phyloP scores from a whole-genome alignment of 2,888 invertebrate species.

The Lasioglossum villosulum region DNA sequence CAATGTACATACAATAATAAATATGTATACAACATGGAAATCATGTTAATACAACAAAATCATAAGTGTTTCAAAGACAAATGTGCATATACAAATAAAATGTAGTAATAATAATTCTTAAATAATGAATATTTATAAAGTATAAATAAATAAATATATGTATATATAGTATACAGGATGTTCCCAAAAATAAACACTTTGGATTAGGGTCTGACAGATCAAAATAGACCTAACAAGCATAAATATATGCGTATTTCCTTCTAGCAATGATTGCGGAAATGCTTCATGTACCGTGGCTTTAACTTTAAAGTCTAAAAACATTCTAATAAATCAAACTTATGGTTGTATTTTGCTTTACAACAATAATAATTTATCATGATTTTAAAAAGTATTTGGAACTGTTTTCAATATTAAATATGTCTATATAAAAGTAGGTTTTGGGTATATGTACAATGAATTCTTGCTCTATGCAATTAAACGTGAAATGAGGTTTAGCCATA shows the following conservation, averaged over 20 bases:
- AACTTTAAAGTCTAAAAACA: not conserved
- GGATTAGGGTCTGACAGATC: not conserved
- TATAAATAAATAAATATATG: constrained; percentile 59
- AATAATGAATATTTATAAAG: constrained; percentile 59
- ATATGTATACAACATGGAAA: constrained; percentile 59
- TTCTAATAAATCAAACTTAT: not conserved
- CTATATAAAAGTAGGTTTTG: not conserved
- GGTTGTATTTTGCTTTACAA: not conserved
- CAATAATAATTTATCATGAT: not conserved
- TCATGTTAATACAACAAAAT: constrained; percentile 61
- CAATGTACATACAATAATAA: constrained; percentile 57
- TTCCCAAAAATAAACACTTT: constrained; percentile 2
- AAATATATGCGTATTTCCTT: not conserved
- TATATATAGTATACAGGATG: constrained; percentile 32
- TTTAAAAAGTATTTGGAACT: not conserved
- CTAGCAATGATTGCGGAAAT: not conserved
- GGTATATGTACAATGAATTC: not conserved
- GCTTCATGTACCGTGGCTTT: not conserved
- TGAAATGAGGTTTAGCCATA: not conserved
- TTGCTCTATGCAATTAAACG: not conserved
- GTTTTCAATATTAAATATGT: not conserved
- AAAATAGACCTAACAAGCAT: not conserved
- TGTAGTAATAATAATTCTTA: constrained; percentile 45
- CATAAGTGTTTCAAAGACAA: constrained; percentile 45
- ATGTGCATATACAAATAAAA: constrained; percentile 65